Evolutionary conservation across 2,888 invertebrate species (phyloP), one percentile per base, ranked within the genome.

Genomic region (Caenorhabditis afra): DNA sequence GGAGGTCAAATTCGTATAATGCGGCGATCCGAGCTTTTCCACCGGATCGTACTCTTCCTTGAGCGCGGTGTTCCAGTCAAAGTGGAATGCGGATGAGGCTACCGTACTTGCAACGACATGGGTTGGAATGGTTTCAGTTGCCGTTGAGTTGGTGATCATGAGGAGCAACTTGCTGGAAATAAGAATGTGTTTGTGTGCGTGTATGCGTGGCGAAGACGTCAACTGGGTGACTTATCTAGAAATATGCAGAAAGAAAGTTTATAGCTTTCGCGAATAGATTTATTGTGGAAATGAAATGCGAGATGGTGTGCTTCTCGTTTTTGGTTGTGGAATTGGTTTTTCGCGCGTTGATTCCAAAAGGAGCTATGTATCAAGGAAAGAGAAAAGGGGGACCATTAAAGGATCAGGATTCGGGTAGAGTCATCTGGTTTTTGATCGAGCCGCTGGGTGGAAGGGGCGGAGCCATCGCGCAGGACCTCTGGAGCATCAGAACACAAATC

Each of bases 71-170:
- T 52, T 57, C 73, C 73, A 73, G 23, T 39, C 44, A 10, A 49
- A 64, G 16, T 57, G 73, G 12, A 64, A 73, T 3, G 58, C 11
- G 10, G 49, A n/a, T 0, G 58, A 14, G 7, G 50, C 64, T 29
- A 29, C 29, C 29, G 29, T 29, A 29, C 29, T 29, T 4, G 62
- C 37, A 16, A 18, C n/a, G 14, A 35, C 20, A 29, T 14, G 50
- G n/a, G 41, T 44, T 1, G n/a, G 20, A n/a, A 45, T 23, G 3
- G 50, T 55, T 41, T 71, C 73, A 35, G 57, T 64, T 23, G 73
- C 50, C 1, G 73, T 18, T 1, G 73, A 64, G 35, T 57, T 73
- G 14, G 64, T 44, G 44, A 73, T 49, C 73, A 73, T 73, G 35
- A 49, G 73, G 47, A 57, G 55, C 44, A 62, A 37, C 14, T 37